phyloP scores from a whole-genome alignment of 1,140 invertebrate genomes.

The Drosophila mayri region DNA sequence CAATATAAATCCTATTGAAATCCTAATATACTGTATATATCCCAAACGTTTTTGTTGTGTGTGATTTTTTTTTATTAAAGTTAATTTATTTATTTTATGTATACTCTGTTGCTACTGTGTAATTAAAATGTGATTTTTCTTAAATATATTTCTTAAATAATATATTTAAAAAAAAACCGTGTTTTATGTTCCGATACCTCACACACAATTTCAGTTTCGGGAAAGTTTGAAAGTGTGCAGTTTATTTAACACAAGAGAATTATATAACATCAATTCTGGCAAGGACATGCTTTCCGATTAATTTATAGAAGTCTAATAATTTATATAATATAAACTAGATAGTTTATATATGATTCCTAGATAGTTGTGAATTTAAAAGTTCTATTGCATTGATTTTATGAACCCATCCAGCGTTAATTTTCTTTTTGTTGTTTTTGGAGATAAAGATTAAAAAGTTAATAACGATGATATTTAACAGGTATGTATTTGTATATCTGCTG shows the following conservation, averaged over 20 bases:
- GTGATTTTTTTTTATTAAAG: neutral
- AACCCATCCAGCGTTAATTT: no score
- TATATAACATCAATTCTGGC: neutral
- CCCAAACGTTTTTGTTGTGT: neutral
- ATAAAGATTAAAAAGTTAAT: no score
- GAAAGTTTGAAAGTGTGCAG: neutral
- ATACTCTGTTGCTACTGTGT: neutral
- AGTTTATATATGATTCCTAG: neutral
- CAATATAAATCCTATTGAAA: neutral
- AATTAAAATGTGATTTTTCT: neutral
- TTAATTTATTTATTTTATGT: neutral
- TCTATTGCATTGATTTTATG: neutral
- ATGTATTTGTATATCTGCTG: constrained; percentile 1
- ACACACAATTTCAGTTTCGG: neutral
- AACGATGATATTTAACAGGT: constrained; percentile 6
- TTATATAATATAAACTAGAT: neutral
- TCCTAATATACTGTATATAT: neutral
- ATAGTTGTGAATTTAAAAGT: neutral
- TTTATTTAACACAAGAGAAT: neutral
- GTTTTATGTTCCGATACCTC: neutral
- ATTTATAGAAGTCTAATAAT: neutral
- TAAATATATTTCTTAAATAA: neutral
- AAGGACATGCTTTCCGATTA: neutral
- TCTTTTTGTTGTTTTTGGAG: neutral
- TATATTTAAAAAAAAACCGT: neutral